These are phyloP conservation scores for Ormyrus nitidulus DNA, from an alignment of 2,888 invertebrate genomes.

Conservation along the genomic window DNA sequence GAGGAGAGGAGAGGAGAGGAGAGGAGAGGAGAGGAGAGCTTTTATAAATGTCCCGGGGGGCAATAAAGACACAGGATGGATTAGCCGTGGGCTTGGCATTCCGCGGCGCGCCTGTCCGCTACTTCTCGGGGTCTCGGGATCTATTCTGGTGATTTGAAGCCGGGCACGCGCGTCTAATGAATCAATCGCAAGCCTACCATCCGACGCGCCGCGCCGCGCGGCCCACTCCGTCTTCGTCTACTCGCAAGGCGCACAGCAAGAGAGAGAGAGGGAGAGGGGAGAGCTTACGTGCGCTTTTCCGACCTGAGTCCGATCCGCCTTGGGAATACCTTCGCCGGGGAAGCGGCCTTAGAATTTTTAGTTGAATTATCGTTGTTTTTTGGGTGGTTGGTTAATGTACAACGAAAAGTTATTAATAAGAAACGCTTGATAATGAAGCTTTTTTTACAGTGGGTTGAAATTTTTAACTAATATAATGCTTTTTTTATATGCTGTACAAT, in stretches of 20 bases:
- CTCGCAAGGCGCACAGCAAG: conserved; percentile 1
- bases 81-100: conserved; percentile 72
- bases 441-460: no score
- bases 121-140: conserved; percentile 59
- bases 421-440: no score
- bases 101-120: conserved; percentile 62
- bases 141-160: conserved; percentile 75
- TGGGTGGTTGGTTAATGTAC: no score
- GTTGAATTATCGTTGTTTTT: not conserved
- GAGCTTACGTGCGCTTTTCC: not conserved
- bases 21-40: conserved; percentile 22
- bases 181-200: conserved; percentile 71
- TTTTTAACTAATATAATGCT: no score
- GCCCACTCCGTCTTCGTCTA: conserved; percentile 52
- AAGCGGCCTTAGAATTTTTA: not conserved
- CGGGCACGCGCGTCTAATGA: conserved; percentile 75
- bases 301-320: no score
- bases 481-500: no score
- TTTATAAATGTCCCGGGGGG: conserved; percentile 52
- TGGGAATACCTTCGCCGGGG: no score
- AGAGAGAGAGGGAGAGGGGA: not conserved
- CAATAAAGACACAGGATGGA: conserved; percentile 63
- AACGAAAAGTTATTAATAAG: no score
- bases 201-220: conserved; percentile 47
- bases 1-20: conserved; percentile 11